Percentiles rank a stretch among this genome's conserved stretches.
Evolutionary conservation across 2,113 vertebrate genomes (phyloP).

Genomic region (Sebastes fasciatus): DNA sequence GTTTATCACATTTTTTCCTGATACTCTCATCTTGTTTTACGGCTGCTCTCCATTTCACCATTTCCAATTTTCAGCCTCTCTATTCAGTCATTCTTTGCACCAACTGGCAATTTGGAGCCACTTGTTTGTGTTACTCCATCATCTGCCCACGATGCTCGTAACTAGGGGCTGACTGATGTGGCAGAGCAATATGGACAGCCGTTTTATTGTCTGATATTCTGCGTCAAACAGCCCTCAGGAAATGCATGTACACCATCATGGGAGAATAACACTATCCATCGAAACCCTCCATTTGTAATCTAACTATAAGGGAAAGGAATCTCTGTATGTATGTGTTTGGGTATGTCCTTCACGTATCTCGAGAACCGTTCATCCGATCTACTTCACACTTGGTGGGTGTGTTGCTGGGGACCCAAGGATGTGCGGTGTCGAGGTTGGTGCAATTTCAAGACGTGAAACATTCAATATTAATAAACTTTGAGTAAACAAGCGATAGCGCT

Average conservation of each 20-base stretch:
- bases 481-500: no score
- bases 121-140: conserved; percentile 24
- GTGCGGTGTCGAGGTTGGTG: no score
- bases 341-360: no score
- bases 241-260: neutral
- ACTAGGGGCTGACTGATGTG: neutral
- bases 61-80: conserved; percentile 39
- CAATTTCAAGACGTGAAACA: no score
- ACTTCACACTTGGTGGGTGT: no score
- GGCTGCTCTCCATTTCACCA: conserved; percentile 14
- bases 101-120: conserved; percentile 21
- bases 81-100: conserved; percentile 15
- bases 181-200: neutral
- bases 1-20: conserved; percentile 31
- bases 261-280: neutral
- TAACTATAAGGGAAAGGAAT: no score
- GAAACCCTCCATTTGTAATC: no score
- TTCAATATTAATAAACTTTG: no score
- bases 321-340: no score
- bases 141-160: conserved; percentile 18
- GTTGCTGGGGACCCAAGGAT: no score
- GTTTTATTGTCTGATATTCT: neutral
- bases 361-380: no score
- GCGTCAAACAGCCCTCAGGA: neutral
- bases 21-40: conserved; percentile 24